Conservation (phyloP, 2,113 vertebrate species). For the Microtus pennsylvanicus region DNA sequence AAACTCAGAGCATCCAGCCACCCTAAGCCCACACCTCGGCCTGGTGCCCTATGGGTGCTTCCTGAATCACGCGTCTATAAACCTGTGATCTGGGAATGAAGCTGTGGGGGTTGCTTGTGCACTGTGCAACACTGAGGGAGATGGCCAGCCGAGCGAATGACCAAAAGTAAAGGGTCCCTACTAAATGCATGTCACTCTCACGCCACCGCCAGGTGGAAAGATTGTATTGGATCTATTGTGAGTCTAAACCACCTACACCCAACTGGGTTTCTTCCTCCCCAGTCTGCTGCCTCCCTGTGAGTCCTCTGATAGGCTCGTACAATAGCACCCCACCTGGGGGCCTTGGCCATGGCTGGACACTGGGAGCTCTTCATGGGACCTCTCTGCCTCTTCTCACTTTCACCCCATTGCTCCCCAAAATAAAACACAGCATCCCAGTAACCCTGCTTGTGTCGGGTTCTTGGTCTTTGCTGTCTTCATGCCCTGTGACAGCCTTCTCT, state of each 20-base stretch:
- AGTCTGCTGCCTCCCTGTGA: neutral
- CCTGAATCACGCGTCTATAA: neutral
- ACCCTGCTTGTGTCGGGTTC: accelerated
- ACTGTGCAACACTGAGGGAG: too few relatives aligned
- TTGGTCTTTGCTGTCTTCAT: neutral
- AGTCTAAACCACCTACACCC: neutral
- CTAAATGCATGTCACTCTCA: accelerated
- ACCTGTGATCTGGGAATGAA: neutral
- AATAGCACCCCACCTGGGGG: neutral
- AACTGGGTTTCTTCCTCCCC: neutral
- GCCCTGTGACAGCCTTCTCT: neutral
- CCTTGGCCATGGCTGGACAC: neutral
- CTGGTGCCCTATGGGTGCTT: neutral
- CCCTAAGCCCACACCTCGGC: neutral
- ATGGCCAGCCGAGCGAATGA: neutral
- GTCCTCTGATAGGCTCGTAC: neutral
- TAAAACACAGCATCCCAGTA: neutral
- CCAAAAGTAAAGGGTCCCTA: neutral
- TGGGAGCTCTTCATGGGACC: neutral
- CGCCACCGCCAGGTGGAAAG: too few relatives aligned
- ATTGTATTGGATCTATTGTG: too few relatives aligned
- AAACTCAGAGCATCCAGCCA: neutral
- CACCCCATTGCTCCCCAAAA: accelerated
- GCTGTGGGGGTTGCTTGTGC: too few relatives aligned
- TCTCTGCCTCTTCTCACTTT: neutral